A percentile compares a stretch with the other conserved stretches of the same genome.
Evolutionary conservation across 2,113 vertebrate genomes (phyloP).

Genomic region (Ondatra zibethicus): DNA sequence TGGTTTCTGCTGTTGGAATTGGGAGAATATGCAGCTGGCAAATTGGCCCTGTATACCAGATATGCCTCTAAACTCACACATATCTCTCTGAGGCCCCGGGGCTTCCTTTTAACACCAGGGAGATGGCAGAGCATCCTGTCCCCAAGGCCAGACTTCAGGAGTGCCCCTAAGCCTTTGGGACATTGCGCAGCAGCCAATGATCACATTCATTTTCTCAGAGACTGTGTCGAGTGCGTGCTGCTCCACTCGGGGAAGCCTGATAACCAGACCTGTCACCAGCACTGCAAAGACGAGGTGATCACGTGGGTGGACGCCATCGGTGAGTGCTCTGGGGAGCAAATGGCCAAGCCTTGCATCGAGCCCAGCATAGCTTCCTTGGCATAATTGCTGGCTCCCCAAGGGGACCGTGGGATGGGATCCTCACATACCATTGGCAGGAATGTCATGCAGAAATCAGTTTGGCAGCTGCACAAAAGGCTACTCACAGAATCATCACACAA

Average conservation of each 20-base stretch:
- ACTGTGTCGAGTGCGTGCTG: constrained; percentile 96
- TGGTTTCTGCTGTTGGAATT: background rate
- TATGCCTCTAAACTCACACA: background rate
- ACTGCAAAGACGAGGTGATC: constrained; percentile 96
- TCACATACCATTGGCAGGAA: no score
- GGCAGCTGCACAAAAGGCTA: background rate
- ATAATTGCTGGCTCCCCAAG: background rate
- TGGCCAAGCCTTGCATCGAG: background rate
- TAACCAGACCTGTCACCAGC: constrained; percentile 96
- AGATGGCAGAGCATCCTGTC: background rate
- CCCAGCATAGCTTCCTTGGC: background rate
- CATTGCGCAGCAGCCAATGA: background rate
- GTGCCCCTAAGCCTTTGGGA: background rate
- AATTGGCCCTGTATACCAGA: background rate
- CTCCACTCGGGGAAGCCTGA: constrained; percentile 92
- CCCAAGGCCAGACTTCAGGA: background rate
- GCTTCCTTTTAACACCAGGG: background rate
- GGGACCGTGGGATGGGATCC: background rate
- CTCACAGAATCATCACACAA: background rate
- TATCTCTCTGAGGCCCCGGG: background rate
- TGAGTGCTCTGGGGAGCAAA: constrained; percentile 81
- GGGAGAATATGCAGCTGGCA: background rate
- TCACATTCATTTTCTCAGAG: constrained; percentile 84
- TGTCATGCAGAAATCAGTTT: background rate
- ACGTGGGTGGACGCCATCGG: constrained; percentile 91